Base-by-base conservation (phyloP, 1,140 invertebrate genomes). In the Heliconius hermathena region DNA sequence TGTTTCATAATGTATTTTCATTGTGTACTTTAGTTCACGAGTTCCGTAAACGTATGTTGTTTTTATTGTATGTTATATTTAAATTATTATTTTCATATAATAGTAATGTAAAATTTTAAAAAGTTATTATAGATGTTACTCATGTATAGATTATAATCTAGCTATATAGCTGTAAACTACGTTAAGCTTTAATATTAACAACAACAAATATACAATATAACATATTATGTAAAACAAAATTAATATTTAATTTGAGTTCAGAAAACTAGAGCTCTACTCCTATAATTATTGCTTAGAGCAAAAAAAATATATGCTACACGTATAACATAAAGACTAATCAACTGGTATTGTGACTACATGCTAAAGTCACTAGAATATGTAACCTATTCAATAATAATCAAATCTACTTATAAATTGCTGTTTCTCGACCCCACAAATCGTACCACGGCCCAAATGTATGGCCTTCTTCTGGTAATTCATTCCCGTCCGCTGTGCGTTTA, bases 381-480 rank as follows among this genome's bases (percentile, higher is more conserved):
- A 81, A 33, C 60, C 72, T 74, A 76, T 22, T 41, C 29, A 20
- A 38, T 76, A 80, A 60, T 71, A 84, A 84, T 84, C 81, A 85
- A 82, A 89, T 86, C 83, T 93, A 94, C 83, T 94, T 94, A 88
- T 94, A 93, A 84, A 94, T 92, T 73, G 89, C 87, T 60, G 91
- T 90, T 89, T 95, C 95, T 80, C 93, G 88, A 81, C 97, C 97
- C 97, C 97, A 98, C 57, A 98, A 95, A 91, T 98, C 97, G 86
- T 98, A 98, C 98, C 98, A 98, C 0, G 97, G 97, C 1, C 97
- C 97, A 89, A 97, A 98, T 79, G 97, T 97, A 87, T 95, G 94
- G 41, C 95, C 95, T 52, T 96, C 95, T 83, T 96, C 95, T 73
- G 96, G 95, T 74, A 96, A 94, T 79, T 95, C 95, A 33, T 83